A percentile compares a stretch with the other conserved stretches of the same genome.
These are phyloP conservation scores for Panulirus ornatus DNA, from an alignment of 1,140 invertebrate genomes.

Conservation along the genomic window DNA sequence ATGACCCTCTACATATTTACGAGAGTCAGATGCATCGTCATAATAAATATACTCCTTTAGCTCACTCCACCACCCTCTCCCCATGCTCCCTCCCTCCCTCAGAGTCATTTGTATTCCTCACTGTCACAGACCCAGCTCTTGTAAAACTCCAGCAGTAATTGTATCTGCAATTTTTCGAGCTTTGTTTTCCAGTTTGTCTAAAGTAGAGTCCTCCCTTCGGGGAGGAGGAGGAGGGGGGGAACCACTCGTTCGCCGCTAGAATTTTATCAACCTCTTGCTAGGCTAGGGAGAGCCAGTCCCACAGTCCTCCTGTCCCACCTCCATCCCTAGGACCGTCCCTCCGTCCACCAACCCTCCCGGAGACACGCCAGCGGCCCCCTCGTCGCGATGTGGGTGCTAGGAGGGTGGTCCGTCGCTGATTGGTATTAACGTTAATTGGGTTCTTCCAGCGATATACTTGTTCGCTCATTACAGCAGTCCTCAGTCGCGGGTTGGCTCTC, in stretches of 20 bases:
- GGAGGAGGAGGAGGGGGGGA: too few relatives aligned
- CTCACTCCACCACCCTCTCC: background rate
- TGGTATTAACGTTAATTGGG: constrained; percentile 69
- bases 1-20: constrained; percentile 39
- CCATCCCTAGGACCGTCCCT: too few relatives aligned
- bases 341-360: too few relatives aligned
- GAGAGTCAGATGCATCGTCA: constrained; percentile 31
- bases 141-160: constrained; percentile 56
- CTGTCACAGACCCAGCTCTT: constrained; percentile 43
- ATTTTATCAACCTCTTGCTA: too few relatives aligned
- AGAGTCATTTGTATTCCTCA: constrained; percentile 50
- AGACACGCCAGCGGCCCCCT: too few relatives aligned
- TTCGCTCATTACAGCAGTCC: constrained; percentile 60
- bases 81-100: background rate
- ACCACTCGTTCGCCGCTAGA: too few relatives aligned
- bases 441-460: constrained; percentile 62
- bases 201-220: constrained; percentile 36
- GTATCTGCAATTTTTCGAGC: constrained; percentile 65
- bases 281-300: too few relatives aligned
- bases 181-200: constrained; percentile 59
- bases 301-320: too few relatives aligned
- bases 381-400: too few relatives aligned
- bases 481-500: constrained; percentile 48
- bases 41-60: constrained; percentile 41
- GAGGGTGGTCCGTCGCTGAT: too few relatives aligned